Conservation (phyloP, 2,113 vertebrate genomes). For the Nanorana parkeri region DNA sequence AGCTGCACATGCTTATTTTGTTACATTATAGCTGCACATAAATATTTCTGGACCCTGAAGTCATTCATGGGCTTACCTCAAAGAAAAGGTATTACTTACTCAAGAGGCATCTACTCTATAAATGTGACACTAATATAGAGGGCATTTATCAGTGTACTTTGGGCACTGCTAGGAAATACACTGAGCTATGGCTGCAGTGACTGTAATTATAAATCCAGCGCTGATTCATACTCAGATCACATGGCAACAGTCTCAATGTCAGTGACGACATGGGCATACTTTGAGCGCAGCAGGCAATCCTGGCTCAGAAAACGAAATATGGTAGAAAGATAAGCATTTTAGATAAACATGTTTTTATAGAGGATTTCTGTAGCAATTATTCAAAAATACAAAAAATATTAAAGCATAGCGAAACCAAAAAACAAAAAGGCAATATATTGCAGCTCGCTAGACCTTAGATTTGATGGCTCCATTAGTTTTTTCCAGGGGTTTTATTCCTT, state of each 20-base stretch:
- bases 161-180: slow-evolving; percentile 12
- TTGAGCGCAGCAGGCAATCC: background rate
- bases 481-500: no score
- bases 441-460: no score
- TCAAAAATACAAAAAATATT: no score
- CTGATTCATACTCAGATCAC: slow-evolving; percentile 17
- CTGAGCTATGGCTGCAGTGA: background rate
- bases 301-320: background rate
- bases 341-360: no score
- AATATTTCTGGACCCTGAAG: slow-evolving; percentile 29
- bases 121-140: background rate
- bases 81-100: slow-evolving; percentile 34
- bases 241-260: slow-evolving; percentile 3
- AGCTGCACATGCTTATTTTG: slow-evolving; percentile 44
- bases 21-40: slow-evolving; percentile 9
- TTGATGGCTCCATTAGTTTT: no score
- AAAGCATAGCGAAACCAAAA: no score
- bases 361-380: no score
- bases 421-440: no score
- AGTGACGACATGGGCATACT: background rate
- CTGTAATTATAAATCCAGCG: background rate
- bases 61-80: slow-evolving; percentile 31
- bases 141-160: slow-evolving; percentile 1
- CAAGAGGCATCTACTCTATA: slow-evolving; percentile 15
- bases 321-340: background rate